Conservation (phyloP, 2,797 vertebrate species). For the Pangasius mekongensis region DNA sequence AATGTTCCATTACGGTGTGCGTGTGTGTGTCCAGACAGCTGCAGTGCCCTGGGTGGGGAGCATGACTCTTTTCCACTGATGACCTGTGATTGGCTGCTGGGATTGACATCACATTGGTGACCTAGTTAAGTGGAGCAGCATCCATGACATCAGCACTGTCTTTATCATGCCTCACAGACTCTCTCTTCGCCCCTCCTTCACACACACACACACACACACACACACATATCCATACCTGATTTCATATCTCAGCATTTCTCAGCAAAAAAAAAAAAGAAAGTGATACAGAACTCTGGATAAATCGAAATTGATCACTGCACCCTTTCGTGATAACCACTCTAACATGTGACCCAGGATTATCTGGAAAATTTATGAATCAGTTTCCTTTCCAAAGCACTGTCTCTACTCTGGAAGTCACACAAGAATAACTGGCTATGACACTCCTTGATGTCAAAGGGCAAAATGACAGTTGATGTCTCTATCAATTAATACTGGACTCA, state of each 20-base stretch:
- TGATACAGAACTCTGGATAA: background rate
- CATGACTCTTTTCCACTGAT: constrained; percentile 48
- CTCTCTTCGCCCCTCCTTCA: background rate
- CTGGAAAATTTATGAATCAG: background rate
- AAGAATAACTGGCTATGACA: background rate
- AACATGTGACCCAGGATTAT: background rate
- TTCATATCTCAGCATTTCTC: background rate
- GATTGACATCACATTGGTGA: constrained; percentile 72
- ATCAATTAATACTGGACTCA: background rate
- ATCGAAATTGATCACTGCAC: background rate
- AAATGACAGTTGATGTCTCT: background rate
- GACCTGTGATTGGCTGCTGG: constrained; percentile 62
- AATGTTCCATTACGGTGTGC: constrained; percentile 41
- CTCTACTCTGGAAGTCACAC: background rate
- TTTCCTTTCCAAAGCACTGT: background rate
- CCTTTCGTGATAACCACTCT: background rate
- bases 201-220: constrained; percentile 1
- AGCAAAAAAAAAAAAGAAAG: too few species aligned
- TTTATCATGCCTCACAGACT: constrained; percentile 27
- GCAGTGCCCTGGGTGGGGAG: constrained; percentile 48
- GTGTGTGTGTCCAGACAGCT: constrained; percentile 55
- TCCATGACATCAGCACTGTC: constrained; percentile 65
- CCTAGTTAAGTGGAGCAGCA: constrained; percentile 69
- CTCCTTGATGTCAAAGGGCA: background rate
- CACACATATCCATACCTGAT: background rate